phyloP scores from a whole-genome alignment of 2,888 invertebrate genomes.

The Iphiclides podalirius region DNA sequence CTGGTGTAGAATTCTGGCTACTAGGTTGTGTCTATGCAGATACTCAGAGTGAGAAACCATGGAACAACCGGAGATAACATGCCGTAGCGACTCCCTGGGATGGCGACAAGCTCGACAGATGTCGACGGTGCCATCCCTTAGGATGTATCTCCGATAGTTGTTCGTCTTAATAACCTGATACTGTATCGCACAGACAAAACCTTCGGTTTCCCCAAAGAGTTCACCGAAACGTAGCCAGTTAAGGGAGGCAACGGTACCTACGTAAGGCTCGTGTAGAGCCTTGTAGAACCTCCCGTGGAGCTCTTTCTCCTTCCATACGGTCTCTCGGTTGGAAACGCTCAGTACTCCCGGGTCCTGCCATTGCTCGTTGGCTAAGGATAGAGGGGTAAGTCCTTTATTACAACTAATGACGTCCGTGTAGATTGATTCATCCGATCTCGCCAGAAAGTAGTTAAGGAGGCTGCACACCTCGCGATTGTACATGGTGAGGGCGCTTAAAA shows the following conservation, averaged over 20 bases:
- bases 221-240: constrained; percentile 13
- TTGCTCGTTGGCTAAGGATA: constrained; percentile 5
- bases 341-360: constrained; percentile 5
- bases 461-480: constrained; percentile 8
- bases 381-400: constrained; percentile 9
- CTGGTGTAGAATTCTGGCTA: no score
- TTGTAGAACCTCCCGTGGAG: constrained; percentile 15
- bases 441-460: background rate
- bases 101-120: constrained; percentile 17
- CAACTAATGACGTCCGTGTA: background rate
- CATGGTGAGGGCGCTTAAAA: background rate
- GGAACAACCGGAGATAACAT: background rate
- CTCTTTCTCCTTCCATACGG: constrained; percentile 16
- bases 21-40: no score
- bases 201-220: constrained; percentile 16
- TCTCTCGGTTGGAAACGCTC: constrained; percentile 4
- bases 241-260: constrained; percentile 1
- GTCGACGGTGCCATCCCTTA: constrained; percentile 12
- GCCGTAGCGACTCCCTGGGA: constrained; percentile 13
- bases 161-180: constrained; percentile 3
- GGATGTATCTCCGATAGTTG: constrained; percentile 9
- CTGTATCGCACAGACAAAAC: constrained; percentile 15
- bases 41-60: no score
- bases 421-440: background rate
- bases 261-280: constrained; percentile 9